phyloP scores from a whole-genome alignment of 1,140 invertebrate species.

The Tetraneura akinire region DNA sequence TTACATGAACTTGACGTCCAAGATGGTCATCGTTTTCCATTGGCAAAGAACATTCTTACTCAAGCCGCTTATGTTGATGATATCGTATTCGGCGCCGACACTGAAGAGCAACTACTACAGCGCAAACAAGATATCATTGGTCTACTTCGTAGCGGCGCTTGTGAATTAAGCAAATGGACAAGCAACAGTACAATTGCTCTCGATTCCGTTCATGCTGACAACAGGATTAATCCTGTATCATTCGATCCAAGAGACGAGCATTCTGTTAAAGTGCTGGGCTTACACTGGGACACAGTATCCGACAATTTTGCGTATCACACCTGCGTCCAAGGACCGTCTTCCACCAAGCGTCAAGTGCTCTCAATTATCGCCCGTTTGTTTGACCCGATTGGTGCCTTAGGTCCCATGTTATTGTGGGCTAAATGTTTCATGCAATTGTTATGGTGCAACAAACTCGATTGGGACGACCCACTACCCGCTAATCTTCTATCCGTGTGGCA shows the following conservation, averaged over 20 bases:
- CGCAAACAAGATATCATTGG: neutral
- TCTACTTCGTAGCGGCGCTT: neutral
- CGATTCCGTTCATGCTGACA: constrained; percentile 36
- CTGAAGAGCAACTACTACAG: neutral
- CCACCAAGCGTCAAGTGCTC: constrained; percentile 49
- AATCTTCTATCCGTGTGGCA: too few relatives aligned
- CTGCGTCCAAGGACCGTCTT: neutral
- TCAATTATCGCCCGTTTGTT: constrained; percentile 57
- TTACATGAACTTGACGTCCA: neutral
- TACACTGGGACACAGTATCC: neutral
- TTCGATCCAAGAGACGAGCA: neutral
- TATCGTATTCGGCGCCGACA: neutral
- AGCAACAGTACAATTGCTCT: neutral
- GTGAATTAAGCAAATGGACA: constrained; percentile 7
- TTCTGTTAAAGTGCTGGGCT: neutral
- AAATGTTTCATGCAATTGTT: constrained; percentile 52
- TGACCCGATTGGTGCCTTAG: constrained; percentile 54
- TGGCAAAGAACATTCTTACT: neutral
- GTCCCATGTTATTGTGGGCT: constrained; percentile 53
- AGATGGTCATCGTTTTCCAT: neutral
- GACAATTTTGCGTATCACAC: neutral
- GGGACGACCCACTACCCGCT: neutral
- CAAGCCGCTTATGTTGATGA: neutral
- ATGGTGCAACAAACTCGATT: constrained; percentile 40
- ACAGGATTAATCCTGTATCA: neutral